Evolutionary conservation across 2,113 vertebrate species (phyloP), one percentile per base, ranked within the genome.

Genomic region (Bujurquina vittata): DNA sequence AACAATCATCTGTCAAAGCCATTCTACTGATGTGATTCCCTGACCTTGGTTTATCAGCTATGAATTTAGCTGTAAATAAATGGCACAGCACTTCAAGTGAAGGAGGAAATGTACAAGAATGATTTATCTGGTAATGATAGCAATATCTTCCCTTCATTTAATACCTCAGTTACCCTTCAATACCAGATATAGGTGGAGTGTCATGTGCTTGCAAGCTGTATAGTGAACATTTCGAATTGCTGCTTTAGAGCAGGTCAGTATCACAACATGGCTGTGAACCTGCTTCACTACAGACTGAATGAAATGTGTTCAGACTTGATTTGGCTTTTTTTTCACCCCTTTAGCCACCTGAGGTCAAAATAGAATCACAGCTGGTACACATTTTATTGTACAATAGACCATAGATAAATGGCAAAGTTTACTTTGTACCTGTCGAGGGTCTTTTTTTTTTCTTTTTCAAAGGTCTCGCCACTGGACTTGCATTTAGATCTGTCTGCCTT

Each of bases 381-480:
- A 46, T 84, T 33, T 23, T 75, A 55, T 65, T 81, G 79, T 82
- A 84, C 46, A 74, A 73, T 63, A 60, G 17, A 69, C 43, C 29
- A 22, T 73, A 69, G 35, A 75, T 80, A 6, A 43, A 74, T 65
- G 33, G 40, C 37, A 73, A 37, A 58, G 55, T 83, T 81, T 67
- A 61, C 79, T 88, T 79, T 84, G 77, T 55, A 77, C 20, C 35
- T 49, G 17, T 84, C 26, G 17, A 40, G 8, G 67, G 22, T 81
- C 33, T 7, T 1, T 80, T 69, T 11, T 61, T 80, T 57, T 23
- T 87, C 63, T 5, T 69, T 52, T 31, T 69, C 52, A 63, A 52
- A 86, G 91, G 94, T 93, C 92, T 85, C 67, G 86, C 82, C 93
- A 94, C 94, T 94, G 94, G 91, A 80, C 87, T 87, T 31, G 46